Conservation (phyloP, 2,888 invertebrate species). For the Himalopsyche kuldschensis region DNA sequence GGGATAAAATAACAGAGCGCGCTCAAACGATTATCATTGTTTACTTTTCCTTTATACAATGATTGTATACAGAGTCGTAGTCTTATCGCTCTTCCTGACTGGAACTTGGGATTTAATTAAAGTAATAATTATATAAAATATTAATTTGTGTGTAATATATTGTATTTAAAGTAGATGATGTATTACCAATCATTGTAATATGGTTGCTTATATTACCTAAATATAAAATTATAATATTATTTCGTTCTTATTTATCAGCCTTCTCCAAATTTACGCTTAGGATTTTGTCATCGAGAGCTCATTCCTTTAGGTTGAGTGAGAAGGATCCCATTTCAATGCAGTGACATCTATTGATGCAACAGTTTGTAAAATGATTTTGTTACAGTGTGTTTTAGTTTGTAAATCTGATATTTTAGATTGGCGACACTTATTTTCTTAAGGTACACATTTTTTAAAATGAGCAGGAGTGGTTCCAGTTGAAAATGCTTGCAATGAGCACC, state of each 20-base stretch:
- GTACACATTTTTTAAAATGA: too few relatives aligned
- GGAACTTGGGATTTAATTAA: constrained; percentile 30
- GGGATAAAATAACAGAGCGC: background rate
- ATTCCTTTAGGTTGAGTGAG: too few relatives aligned
- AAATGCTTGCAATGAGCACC: too few relatives aligned
- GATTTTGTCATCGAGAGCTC: too few relatives aligned
- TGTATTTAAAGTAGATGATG: constrained; percentile 39
- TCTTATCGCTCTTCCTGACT: constrained; percentile 28
- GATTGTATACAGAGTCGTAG: constrained; percentile 12
- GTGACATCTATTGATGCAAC: too few relatives aligned
- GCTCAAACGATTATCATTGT: background rate
- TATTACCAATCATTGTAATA: constrained; percentile 38
- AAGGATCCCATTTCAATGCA: too few relatives aligned
- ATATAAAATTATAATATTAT: constrained; percentile 37
- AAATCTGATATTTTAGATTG: too few relatives aligned
- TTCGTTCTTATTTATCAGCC: background rate
- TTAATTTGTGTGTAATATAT: constrained; percentile 38
- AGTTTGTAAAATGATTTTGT: too few relatives aligned
- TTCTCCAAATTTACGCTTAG: background rate
- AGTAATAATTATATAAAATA: constrained; percentile 29
- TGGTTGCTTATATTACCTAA: constrained; percentile 39
- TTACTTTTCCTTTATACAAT: constrained; percentile 17
- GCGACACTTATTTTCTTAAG: too few relatives aligned
- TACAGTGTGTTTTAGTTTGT: too few relatives aligned
- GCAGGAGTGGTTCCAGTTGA: too few relatives aligned